Base-by-base conservation (phyloP, 2,888 invertebrate genomes). In the Zele albiditarsus region DNA sequence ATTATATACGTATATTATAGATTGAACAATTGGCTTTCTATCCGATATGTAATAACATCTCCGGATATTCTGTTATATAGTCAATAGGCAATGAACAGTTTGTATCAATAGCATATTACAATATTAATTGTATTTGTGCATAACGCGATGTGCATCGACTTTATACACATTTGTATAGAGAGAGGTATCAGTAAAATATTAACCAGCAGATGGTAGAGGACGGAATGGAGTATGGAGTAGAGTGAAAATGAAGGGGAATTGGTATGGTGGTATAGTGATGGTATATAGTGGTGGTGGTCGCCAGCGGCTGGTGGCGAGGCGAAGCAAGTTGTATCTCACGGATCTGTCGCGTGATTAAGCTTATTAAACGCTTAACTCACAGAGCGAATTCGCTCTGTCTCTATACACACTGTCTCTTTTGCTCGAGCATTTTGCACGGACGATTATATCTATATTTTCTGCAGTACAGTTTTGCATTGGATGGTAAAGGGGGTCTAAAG, bases 321-420 rank as follows among this genome's bases (percentile, higher is more conserved):
- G 86, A 89, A 88, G 87, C 87, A 88, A 89, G 88, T 87, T 89
- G 87, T 88, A 89, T 89, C 89, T 89, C 89, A 89, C 88, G 85
- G 88, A 89, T 89, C 89, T 88, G 88, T 89, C 88, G 87, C 86
- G 87, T 88, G 89, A 89, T 89, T 89, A 89, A 89, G 89, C 88
- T 89, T 89, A 89, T 89, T 89, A 89, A 89, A 89, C 88, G 88
- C 88, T 88, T 89, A 89, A 89, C 89, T 89, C 89, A 89, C 84
- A 70, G 74, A 81, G 84, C 79, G 83, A 82, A 81, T 84, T 86
- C 84, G 84, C 81, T 84, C 82, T 82, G 79, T 79, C 83, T 72
- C 74, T 75, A 76, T 75, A 53, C 79, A 65, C 77, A 77, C 20
- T 75, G 78, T 80, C 82, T 78, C 78, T 79, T 71, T 75, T 74